Percentiles rank a stretch among this genome's conserved stretches.
Conservation (phyloP, 2,113 vertebrate species). For the Sciurus niger region DNA sequence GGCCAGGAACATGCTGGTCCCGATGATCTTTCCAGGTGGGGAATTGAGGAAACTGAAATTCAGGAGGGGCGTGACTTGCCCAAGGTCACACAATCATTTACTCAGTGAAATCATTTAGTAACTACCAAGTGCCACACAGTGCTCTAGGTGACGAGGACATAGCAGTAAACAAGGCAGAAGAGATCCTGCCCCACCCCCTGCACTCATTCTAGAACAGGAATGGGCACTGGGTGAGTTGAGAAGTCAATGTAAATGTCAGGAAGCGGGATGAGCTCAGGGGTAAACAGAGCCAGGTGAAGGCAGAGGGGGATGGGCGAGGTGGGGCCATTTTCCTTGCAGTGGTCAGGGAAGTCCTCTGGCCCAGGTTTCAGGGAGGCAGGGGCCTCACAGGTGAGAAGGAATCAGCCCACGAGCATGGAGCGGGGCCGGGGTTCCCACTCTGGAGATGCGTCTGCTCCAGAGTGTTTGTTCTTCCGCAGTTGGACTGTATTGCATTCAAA, state of each 20-base stretch:
- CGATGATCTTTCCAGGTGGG: accelerated
- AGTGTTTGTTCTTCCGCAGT: neutral
- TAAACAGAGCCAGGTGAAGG: neutral
- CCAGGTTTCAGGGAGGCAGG: neutral
- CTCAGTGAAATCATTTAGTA: neutral
- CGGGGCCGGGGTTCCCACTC: neutral
- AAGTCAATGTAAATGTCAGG: neutral
- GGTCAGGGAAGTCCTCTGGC: neutral
- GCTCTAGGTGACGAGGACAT: neutral
- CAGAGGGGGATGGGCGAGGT: accelerated
- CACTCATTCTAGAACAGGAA: neutral
- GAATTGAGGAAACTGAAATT: neutral
- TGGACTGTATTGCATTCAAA: neutral
- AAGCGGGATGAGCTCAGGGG: neutral
- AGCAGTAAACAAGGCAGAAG: neutral
- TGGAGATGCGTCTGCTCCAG: accelerated
- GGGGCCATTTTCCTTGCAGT: accelerated
- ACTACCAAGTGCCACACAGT: neutral
- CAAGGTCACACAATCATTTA: neutral
- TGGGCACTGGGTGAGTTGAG: neutral
- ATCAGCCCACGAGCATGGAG: no score
- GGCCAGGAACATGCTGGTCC: neutral
- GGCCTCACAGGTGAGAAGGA: neutral
- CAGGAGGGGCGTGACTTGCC: neutral
- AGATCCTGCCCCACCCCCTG: neutral